Evolutionary conservation across 1,140 invertebrate genomes (phyloP).

Genomic region (Copidosoma floridanum): DNA sequence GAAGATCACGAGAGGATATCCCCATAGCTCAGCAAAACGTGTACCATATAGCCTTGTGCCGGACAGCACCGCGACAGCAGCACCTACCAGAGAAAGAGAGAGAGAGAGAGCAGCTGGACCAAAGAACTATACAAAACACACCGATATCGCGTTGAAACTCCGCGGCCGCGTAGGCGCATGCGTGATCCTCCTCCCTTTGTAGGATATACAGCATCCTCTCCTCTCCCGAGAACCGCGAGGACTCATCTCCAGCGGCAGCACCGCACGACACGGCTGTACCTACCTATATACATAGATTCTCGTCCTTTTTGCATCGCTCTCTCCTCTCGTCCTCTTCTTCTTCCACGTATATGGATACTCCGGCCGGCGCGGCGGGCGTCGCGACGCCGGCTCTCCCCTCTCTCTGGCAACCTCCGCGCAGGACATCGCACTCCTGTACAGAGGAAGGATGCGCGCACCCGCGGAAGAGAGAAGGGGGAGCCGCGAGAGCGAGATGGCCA

Average conservation of each 20-base stretch:
- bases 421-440: no score
- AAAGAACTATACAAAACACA: neutral
- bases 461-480: slow-evolving; percentile 3
- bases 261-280: neutral
- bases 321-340: neutral
- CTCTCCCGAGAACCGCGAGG: neutral
- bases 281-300: no score
- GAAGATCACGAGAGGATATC: no score
- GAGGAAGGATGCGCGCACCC: neutral
- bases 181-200: neutral
- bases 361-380: slow-evolving; percentile 27
- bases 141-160: no score
- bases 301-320: neutral
- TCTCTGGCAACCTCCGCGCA: neutral
- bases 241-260: neutral
- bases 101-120: neutral
- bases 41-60: no score
- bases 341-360: neutral
- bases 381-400: slow-evolving; percentile 17
- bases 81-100: neutral
- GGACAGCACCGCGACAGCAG: no score
- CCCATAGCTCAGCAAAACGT: no score
- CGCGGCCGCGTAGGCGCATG: neutral
- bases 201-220: neutral
- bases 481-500: neutral